Evolutionary conservation across 1,140 invertebrate genomes (phyloP), one percentile per base, ranked within the genome.

Genomic region (Cotesia typhae): DNA sequence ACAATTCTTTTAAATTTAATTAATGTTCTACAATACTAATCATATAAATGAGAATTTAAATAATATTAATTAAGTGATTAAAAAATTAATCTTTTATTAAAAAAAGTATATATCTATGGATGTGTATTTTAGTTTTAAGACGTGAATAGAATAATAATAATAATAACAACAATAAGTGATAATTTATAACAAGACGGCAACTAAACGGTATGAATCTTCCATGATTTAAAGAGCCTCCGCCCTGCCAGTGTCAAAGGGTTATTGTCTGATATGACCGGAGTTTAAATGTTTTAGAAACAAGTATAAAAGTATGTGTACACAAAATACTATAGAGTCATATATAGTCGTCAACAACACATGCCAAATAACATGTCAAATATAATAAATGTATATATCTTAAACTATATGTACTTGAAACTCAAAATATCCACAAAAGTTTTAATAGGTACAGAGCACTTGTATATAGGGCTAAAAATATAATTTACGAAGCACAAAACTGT

Each of bases 131-230:
- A 28, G 28, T 28, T 28, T 2, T 28, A 28, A 28, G 28, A 76
- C 71, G 70, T 65, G 28, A 52, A 36, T 63, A 73, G 69, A 70
- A 68, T 66, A 74, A 76, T 76, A 70, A 14, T 14, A 14, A 76
- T 76, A 73, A 59, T 2, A 28, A 28, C 28, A 28, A 28, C 28
- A 28, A 28, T 28, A 28, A 28, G 28, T 28, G 28, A 71, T 74
- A 76, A 76, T 76, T 76, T 76, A 76, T 74, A 73, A 74, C 73
- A 59, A 41, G 20, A 68, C 66, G 38, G 70, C 57, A 28, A 28
- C 12, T 53, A 61, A 47, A 47, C 10, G 35, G 69, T 36, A 51
- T 73, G 73, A 73, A 75, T 68, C 68, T 37, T 52, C 55, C 71
- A 55, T 70, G 64, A 67, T 70, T n/a, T 67, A 41, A 53, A 59